phyloP scores from a whole-genome alignment of 2,113 vertebrate species.

The Chiloscyllium plagiosum region DNA sequence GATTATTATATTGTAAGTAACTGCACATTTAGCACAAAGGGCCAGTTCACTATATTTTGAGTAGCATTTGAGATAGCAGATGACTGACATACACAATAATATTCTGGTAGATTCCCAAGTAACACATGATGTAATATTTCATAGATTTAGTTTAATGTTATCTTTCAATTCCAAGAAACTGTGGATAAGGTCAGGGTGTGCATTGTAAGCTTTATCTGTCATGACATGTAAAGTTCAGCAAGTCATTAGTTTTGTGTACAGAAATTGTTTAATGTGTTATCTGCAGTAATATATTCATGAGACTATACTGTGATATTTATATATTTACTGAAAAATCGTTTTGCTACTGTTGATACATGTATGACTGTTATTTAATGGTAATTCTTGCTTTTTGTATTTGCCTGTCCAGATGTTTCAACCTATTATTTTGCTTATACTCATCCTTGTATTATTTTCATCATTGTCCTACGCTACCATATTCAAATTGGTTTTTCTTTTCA shows the following conservation, averaged over 20 bases:
- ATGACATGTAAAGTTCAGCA: background rate
- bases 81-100: background rate
- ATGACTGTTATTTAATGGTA: slow-evolving; percentile 44
- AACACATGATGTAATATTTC: background rate
- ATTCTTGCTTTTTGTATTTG: slow-evolving; percentile 61
- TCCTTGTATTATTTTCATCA: slow-evolving; percentile 98
- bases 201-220: background rate
- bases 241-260: background rate
- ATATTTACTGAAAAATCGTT: background rate
- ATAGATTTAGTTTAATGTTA: background rate
- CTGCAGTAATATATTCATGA: background rate
- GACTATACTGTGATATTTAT: background rate
- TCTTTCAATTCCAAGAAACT: background rate
- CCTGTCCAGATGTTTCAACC: slow-evolving; percentile 97
- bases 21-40: background rate
- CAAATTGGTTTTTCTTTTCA: slow-evolving; percentile 96
- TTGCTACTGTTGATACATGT: slow-evolving; percentile 3
- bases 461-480: slow-evolving; percentile 98
- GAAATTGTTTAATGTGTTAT: background rate
- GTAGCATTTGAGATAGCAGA: background rate
- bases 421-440: slow-evolving; percentile 99
- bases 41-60: background rate
- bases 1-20: background rate
- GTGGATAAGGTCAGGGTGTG: background rate
- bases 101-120: background rate